These are phyloP conservation scores for Alces alces DNA, from an alignment of 2,113 vertebrate species.

Conservation along the genomic window DNA sequence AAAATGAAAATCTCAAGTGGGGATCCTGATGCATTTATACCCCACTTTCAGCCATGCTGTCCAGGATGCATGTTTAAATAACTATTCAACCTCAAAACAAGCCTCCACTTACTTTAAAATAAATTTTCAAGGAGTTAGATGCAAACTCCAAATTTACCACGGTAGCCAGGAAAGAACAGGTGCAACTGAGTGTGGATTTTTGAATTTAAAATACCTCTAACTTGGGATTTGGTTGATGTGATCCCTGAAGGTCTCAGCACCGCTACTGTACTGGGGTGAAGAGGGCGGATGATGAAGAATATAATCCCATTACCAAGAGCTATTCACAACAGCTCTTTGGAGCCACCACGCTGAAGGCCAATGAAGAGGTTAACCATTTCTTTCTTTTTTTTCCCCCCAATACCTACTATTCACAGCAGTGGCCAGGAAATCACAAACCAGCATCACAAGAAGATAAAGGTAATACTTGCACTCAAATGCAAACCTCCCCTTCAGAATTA, in stretches of 20 bases:
- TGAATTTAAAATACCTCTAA: slow-evolving; percentile 42
- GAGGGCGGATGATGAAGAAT: slow-evolving; percentile 67
- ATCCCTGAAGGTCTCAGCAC: slow-evolving; percentile 6
- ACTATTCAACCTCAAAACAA: slow-evolving; percentile 8
- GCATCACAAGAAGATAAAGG: slow-evolving; percentile 14
- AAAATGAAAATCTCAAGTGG: not conserved
- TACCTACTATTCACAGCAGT: slow-evolving; percentile 53
- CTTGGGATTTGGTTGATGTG: not conserved
- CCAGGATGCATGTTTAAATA: not conserved
- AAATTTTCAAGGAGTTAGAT: not conserved
- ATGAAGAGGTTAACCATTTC: slow-evolving; percentile 53
- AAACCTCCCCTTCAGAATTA: not conserved
- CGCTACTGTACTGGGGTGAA: not conserved
- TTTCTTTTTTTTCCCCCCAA: slow-evolving; percentile 38
- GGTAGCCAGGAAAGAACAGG: slow-evolving; percentile 15
- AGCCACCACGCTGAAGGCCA: slow-evolving; percentile 53
- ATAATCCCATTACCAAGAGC: slow-evolving; percentile 71
- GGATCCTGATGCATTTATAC: not conserved
- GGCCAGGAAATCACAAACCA: not conserved
- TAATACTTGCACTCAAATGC: not conserved
- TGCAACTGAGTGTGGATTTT: slow-evolving; percentile 24
- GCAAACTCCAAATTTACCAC: not conserved
- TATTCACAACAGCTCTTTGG: slow-evolving; percentile 73
- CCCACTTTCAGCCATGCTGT: not conserved
- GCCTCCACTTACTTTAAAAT: slow-evolving; percentile 30